Evolutionary conservation across 92 coral and sea anemone species (phyloP).

Genomic region (Zoanthus gigantus): DNA sequence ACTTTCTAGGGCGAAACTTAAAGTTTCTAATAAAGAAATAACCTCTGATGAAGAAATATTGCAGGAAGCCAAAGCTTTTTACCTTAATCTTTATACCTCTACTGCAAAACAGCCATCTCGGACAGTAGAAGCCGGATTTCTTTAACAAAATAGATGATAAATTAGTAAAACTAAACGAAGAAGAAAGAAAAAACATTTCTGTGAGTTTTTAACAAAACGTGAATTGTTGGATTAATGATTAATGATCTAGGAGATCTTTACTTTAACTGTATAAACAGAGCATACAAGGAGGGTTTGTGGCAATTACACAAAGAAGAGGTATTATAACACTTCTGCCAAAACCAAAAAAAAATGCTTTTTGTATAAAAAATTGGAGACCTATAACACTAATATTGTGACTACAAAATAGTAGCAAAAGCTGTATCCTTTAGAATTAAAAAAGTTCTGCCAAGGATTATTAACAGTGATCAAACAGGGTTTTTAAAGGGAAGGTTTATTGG

Average conservation of each 20-base stretch:
- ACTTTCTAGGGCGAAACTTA: no score
- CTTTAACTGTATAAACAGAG: neutral
- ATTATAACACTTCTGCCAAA: no score
- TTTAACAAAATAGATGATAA: slow-evolving; percentile 1
- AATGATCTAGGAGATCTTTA: neutral
- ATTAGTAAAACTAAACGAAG: neutral
- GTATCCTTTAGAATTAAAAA: no score
- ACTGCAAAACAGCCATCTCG: neutral
- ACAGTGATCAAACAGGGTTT: no score
- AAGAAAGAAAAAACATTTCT: neutral
- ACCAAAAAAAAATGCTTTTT: no score
- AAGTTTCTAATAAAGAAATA: neutral
- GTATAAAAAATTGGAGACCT: no score
- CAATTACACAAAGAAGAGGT: no score
- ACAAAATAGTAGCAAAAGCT: no score
- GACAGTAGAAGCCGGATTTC: neutral
- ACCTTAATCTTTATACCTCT: neutral
- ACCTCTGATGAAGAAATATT: neutral
- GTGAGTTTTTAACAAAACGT: no score
- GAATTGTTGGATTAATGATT: no score
- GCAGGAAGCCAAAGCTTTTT: neutral
- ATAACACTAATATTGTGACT: no score
- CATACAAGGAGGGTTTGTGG: neutral
- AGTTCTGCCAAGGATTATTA: no score
- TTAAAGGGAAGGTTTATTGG: neutral